phyloP scores from a whole-genome alignment of 2,888 invertebrate genomes.

The Epistrophe eligans region DNA sequence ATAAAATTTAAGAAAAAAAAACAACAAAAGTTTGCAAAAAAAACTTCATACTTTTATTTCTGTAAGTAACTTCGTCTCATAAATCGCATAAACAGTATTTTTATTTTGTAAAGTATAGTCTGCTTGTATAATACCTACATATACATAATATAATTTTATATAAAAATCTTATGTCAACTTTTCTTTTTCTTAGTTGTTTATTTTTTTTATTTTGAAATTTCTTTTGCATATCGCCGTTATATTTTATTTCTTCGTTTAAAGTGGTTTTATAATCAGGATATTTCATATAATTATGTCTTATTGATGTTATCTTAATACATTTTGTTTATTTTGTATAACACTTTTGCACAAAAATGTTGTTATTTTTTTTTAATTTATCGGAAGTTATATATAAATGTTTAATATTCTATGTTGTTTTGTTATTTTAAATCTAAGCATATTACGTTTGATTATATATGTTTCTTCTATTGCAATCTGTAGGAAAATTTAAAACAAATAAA shows the following conservation, averaged over 20 bases:
- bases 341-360: background rate
- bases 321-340: background rate
- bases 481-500: background rate
- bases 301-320: background rate
- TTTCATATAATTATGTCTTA: constrained; percentile 3
- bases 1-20: background rate
- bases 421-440: constrained; percentile 2
- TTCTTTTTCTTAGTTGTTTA: background rate
- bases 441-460: constrained; percentile 5
- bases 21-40: constrained; percentile 9
- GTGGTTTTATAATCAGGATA: constrained; percentile 1
- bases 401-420: background rate
- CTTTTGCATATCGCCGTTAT: background rate
- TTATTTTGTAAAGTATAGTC: constrained; percentile 32
- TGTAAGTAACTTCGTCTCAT: constrained; percentile 34
- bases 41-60: constrained; percentile 33
- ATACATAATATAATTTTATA: constrained; percentile 33
- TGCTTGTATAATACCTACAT: constrained; percentile 33
- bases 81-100: constrained; percentile 25
- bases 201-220: background rate
- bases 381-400: background rate
- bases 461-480: constrained; percentile 1
- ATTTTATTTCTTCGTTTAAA: background rate
- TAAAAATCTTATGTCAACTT: constrained; percentile 23
- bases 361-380: background rate